Base-by-base conservation (phyloP, 2,888 invertebrate species). In the Plagodis dolabraria region DNA sequence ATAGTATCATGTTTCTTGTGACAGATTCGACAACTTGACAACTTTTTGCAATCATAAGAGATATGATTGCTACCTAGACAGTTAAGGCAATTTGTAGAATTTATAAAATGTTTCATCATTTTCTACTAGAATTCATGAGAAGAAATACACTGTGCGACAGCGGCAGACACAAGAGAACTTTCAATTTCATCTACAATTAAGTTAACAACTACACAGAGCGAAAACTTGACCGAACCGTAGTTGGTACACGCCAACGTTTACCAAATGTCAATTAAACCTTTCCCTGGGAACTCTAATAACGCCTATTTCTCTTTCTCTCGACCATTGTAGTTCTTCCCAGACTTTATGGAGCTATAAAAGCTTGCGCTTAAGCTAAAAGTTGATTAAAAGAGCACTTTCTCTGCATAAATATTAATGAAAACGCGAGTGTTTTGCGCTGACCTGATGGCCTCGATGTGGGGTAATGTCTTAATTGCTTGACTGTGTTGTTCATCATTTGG, bases 321-420 rank as follows among this genome's bases (percentile, higher is more conserved):
- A 33, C 34, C 35, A 52, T 38, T 58, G 47, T 45, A 51, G 49
- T 57, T 52, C 49, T 67, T 67, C 63, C 57, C 59, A 65, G 63
- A 57, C 58, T 61, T 58, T 62, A 63, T 49, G 42, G 51, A 60
- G 62, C 43, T 63, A 62, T 65, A 63, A 65, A 57, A 61, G 63
- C 60, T 59, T 55, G 57, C 43, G 54, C 52, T 60, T 49, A 47
- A 53, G 51, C 63, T 74, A 64, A 70, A 74, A 74, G 56, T 72
- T 67, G 70, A 77, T 75, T 79, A 74, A 76, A 65, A 65, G 69
- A 78, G 75, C 73, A 80, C 79, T 80, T 80, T 79, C 76, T 69
- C 76, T 70, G 52, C 59, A 65, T 71, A 65, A 70, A 71, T 76
- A 71, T 71, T 71, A 69, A 75, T 72, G 65, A 64, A 68, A 68